phyloP scores from a whole-genome alignment of 1,140 invertebrate genomes.

The Diorhabda elongata region DNA sequence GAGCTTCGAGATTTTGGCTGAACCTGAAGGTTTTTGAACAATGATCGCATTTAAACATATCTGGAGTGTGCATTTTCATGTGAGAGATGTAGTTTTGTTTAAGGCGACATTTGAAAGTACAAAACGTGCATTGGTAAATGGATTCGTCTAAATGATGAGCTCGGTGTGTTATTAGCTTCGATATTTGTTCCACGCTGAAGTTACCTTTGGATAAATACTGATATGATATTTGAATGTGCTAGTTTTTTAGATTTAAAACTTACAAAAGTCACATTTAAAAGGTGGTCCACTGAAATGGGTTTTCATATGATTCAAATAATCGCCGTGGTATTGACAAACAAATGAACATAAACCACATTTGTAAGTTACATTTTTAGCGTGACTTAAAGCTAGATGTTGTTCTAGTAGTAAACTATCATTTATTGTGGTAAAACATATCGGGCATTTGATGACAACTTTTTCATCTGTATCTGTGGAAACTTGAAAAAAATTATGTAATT shows the following conservation, averaged over 20 bases:
- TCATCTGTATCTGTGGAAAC: slow-evolving; percentile 39
- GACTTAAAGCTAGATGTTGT: slow-evolving; percentile 52
- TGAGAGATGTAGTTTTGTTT: slow-evolving; percentile 51
- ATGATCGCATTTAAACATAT: slow-evolving; percentile 44
- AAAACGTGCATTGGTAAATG: slow-evolving; percentile 47
- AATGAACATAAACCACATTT: slow-evolving; percentile 62
- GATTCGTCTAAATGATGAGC: slow-evolving; percentile 45
- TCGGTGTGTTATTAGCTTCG: slow-evolving; percentile 42
- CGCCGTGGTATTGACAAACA: slow-evolving; percentile 60
- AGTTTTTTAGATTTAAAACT: slow-evolving; percentile 25
- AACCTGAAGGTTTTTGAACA: slow-evolving; percentile 45
- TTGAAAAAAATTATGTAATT: slow-evolving; percentile 18
- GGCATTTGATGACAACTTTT: slow-evolving; percentile 49
- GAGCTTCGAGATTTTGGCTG: slow-evolving; percentile 56
- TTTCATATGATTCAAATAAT: slow-evolving; percentile 64
- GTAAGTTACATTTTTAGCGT: slow-evolving; percentile 58
- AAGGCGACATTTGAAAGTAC: slow-evolving; percentile 53
- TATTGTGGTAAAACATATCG: slow-evolving; percentile 52
- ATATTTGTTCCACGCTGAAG: slow-evolving; percentile 40
- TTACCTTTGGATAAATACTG: slow-evolving; percentile 37
- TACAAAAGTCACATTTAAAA: slow-evolving; percentile 61
- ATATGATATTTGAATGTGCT: not conserved
- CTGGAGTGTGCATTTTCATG: slow-evolving; percentile 44
- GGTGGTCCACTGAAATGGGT: slow-evolving; percentile 61
- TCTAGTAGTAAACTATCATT: slow-evolving; percentile 50